Percentiles rank a stretch among this genome's conserved stretches.
Evolutionary conservation across 2,113 vertebrate genomes (phyloP).

Genomic region (Lipotes vexillifer): DNA sequence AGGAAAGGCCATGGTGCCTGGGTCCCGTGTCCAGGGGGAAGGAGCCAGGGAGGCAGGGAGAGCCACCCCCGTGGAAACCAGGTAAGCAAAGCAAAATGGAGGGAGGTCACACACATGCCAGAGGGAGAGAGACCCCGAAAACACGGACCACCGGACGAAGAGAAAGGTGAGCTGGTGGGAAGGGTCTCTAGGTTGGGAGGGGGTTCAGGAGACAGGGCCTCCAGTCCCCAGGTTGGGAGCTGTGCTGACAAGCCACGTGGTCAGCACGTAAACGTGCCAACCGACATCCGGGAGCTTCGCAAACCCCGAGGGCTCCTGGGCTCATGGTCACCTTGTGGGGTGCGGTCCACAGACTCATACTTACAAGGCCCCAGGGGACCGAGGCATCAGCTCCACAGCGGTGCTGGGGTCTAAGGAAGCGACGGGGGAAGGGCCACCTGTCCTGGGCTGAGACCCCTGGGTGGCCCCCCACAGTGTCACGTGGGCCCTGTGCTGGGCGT

Average conservation of each 20-base stretch:
- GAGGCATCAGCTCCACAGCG: neutral
- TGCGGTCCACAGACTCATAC: neutral
- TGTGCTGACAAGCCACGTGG: no score
- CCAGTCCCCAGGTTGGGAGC: neutral
- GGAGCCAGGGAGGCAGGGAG: neutral
- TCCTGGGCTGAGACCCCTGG: neutral
- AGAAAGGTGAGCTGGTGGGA: neutral
- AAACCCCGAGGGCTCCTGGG: neutral
- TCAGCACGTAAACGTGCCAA: accelerated
- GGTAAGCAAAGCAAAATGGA: neutral
- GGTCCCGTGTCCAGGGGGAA: accelerated
- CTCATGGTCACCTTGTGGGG: neutral
- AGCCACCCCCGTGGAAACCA: neutral
- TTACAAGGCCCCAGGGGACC: neutral
- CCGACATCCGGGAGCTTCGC: neutral
- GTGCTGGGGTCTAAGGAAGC: neutral
- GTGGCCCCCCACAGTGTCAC: accelerated
- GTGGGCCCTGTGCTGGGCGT: neutral
- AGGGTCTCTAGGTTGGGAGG: neutral
- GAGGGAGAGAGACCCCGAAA: neutral
- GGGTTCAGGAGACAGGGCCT: neutral
- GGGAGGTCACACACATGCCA: neutral
- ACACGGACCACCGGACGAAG: accelerated
- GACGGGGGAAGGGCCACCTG: neutral
- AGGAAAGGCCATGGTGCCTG: neutral